A percentile compares a stretch with the other conserved stretches of the same genome.
phyloP scores from a whole-genome alignment of 2,797 vertebrate species.

The Crypturellus tataupa region DNA sequence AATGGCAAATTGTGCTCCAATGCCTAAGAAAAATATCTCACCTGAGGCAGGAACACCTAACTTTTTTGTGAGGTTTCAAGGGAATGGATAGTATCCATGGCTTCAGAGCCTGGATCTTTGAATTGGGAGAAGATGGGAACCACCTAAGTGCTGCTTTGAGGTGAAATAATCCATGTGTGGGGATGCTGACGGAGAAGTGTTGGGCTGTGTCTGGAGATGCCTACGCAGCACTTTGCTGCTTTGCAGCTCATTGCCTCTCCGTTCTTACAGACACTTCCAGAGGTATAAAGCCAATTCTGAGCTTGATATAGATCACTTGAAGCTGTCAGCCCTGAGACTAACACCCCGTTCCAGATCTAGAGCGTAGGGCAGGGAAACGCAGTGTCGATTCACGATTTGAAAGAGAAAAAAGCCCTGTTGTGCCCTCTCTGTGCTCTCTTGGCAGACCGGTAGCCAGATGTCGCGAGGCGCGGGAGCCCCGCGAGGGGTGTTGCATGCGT shows the following conservation, averaged over 20 bases:
- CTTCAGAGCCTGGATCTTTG: neutral
- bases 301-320: neutral
- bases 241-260: neutral
- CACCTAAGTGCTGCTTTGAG: conserved; percentile 57
- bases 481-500: conserved; percentile 87
- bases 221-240: neutral
- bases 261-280: neutral
- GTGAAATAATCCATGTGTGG: fast-evolving
- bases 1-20: neutral
- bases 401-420: neutral
- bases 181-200: neutral
- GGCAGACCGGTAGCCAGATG: conserved; percentile 88
- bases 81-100: fast-evolving
- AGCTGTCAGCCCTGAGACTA: neutral
- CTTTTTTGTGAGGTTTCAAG: neutral
- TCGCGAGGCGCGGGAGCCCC: conserved; percentile 87
- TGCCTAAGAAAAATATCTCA: too few species aligned
- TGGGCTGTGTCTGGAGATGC: neutral
- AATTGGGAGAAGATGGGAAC: neutral
- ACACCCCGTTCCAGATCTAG: neutral
- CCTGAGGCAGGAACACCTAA: neutral
- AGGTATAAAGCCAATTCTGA: neutral
- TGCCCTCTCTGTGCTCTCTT: neutral
- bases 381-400: neutral
- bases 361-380: neutral